Conservation (phyloP, 2,888 invertebrate species). For the Cryptophagus acutangulus region DNA sequence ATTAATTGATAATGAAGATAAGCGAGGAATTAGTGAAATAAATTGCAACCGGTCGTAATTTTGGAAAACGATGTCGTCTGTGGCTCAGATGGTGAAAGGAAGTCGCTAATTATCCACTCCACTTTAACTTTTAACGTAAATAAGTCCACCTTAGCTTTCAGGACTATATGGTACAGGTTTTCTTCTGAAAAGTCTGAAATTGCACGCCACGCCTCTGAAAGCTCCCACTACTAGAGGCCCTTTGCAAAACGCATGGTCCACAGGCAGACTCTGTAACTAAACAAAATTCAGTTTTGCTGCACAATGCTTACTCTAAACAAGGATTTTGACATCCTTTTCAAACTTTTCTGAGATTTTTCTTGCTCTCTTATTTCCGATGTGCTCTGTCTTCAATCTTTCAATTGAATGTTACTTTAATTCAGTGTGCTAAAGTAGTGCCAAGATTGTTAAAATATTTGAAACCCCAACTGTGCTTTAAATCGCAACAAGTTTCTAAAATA, state of each 20-base stretch:
- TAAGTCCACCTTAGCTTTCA: neutral
- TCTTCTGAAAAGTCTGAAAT: neutral
- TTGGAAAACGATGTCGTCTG: too few relatives aligned
- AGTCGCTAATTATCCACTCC: conserved; percentile 1
- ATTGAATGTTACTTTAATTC: neutral
- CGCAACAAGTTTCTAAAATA: conserved; percentile 18
- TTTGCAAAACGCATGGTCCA: conserved; percentile 28
- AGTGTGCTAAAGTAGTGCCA: conserved; percentile 2
- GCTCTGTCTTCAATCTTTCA: conserved; percentile 3
- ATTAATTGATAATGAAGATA: too few relatives aligned
- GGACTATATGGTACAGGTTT: conserved; percentile 1
- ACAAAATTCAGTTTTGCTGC: conserved; percentile 31
- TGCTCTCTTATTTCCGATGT: conserved; percentile 1
- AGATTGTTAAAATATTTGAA: neutral
- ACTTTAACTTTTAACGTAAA: conserved; percentile 1
- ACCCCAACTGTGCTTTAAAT: conserved; percentile 18
- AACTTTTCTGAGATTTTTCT: conserved; percentile 2
- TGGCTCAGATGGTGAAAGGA: neutral
- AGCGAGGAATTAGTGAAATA: too few relatives aligned
- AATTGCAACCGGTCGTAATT: too few relatives aligned
- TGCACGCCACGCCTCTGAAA: conserved; percentile 19
- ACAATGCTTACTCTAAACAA: conserved; percentile 28
- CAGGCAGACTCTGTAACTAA: conserved; percentile 20
- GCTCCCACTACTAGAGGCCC: neutral
- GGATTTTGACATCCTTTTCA: conserved; percentile 7